These are phyloP conservation scores for Mythimna ferrago DNA, from an alignment of 2,888 invertebrate species.

Conservation along the genomic window DNA sequence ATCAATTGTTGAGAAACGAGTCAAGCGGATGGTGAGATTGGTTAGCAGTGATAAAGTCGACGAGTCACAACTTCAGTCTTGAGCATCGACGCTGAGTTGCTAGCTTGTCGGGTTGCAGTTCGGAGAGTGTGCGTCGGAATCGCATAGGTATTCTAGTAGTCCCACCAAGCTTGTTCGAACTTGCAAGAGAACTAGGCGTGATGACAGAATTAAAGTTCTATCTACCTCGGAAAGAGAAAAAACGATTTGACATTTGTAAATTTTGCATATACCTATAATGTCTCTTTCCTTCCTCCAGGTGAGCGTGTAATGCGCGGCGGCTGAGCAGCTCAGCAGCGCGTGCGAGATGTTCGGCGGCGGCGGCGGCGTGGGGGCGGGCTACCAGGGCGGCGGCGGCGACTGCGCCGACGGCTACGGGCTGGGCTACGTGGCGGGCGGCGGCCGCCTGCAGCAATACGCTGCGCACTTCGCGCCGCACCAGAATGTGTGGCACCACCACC, in stretches of 20 bases:
- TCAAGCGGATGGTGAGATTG: no score
- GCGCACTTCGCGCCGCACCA: slow-evolving; percentile 87
- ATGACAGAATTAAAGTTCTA: background rate
- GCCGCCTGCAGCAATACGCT: slow-evolving; percentile 87
- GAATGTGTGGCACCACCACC: slow-evolving; percentile 87
- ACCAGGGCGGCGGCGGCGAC: slow-evolving; percentile 75
- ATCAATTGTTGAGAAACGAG: no score
- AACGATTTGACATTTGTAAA: background rate
- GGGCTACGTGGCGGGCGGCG: slow-evolving; percentile 81
- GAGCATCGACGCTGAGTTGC: no score
- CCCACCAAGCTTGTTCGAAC: no score
- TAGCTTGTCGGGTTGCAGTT: no score
- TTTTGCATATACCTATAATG: background rate
- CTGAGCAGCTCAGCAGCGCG: slow-evolving; percentile 42
- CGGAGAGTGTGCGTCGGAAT: no score
- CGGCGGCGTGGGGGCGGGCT: slow-evolving; percentile 74
- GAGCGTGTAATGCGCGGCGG: slow-evolving; percentile 57
- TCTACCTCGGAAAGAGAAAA: background rate
- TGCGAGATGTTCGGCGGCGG: slow-evolving; percentile 72
- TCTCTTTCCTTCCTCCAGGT: slow-evolving; percentile 45
- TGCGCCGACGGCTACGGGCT: slow-evolving; percentile 83
- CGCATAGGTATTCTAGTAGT: no score
- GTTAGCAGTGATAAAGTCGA: no score
- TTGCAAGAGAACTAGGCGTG: background rate
- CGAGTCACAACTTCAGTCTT: no score